Percentiles rank a stretch among this genome's conserved stretches.
Conservation (phyloP, 1,140 invertebrate species). For the Pseudomyrmex cubaensis region DNA sequence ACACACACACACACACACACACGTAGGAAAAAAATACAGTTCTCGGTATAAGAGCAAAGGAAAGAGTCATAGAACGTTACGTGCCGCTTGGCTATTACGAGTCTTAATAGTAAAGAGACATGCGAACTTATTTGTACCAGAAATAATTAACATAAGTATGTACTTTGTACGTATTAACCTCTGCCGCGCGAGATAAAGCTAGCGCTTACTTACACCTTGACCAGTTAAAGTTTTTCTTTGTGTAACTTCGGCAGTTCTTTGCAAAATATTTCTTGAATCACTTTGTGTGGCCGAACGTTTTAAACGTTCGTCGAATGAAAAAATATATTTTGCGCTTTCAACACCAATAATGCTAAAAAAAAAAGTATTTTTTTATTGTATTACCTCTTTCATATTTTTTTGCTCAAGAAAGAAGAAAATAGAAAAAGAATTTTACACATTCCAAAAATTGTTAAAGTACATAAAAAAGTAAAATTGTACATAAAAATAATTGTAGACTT, state of each 20-base stretch:
- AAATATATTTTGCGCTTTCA: too few species aligned
- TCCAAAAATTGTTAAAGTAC: slow-evolving; percentile 13
- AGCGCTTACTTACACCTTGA: slow-evolving; percentile 41
- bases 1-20: not conserved
- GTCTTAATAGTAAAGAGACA: slow-evolving; percentile 74
- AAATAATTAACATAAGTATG: slow-evolving; percentile 80
- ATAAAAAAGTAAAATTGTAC: not conserved
- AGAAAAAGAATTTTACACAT: not conserved
- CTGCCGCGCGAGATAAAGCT: slow-evolving; percentile 39
- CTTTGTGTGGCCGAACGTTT: too few species aligned
- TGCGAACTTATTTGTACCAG: slow-evolving; percentile 74
- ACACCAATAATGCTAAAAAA: too few species aligned
- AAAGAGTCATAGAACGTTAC: slow-evolving; percentile 64
- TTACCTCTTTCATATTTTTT: too few species aligned
- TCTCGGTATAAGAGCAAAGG: slow-evolving; percentile 53
- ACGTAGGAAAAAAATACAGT: slow-evolving; percentile 43
- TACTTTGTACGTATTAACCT: slow-evolving; percentile 64
- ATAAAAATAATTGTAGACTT: not conserved
- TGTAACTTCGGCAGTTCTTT: not conserved
- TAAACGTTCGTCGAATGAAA: too few species aligned
- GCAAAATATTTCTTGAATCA: slow-evolving; percentile 15
- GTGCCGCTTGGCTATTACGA: slow-evolving; percentile 64
- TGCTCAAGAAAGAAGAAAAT: too few species aligned
- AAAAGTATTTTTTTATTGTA: too few species aligned
- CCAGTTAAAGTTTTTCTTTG: slow-evolving; percentile 19